phyloP scores from a whole-genome alignment of 2,888 invertebrate species.

The Drosophila siamana region DNA sequence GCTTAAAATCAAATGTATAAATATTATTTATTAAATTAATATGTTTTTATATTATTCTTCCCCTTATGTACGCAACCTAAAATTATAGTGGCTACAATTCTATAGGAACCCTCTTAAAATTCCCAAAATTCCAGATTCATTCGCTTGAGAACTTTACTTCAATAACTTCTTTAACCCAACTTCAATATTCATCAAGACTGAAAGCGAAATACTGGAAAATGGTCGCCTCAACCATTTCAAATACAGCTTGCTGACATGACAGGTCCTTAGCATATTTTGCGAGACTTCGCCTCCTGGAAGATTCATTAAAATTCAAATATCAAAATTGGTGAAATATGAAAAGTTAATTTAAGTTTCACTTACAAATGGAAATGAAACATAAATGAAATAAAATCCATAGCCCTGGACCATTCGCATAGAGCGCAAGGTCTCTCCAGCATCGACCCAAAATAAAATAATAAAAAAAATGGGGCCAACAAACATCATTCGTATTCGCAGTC shows the following conservation, averaged over 20 bases:
- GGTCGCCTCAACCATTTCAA: background rate
- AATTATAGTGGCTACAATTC: no score
- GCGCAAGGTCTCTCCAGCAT: no score
- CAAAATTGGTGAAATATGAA: slow-evolving; percentile 75
- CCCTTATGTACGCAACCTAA: no score
- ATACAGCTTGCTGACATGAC: background rate
- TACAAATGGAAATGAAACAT: slow-evolving; percentile 79
- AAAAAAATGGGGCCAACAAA: slow-evolving; percentile 41
- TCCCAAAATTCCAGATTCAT: background rate
- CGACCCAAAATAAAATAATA: slow-evolving; percentile 38
- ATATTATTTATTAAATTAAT: background rate
- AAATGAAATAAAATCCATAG: slow-evolving; percentile 66
- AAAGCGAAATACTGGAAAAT: background rate
- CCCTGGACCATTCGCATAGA: slow-evolving; percentile 28
- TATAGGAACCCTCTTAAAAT: no score
- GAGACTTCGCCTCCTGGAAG: slow-evolving; percentile 3
- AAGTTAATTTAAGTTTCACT: slow-evolving; percentile 80
- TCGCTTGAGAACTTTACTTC: background rate
- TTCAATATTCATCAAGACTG: background rate
- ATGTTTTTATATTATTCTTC: background rate
- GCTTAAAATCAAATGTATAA: no score
- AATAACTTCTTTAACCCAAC: background rate
- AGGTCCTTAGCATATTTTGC: slow-evolving; percentile 21
- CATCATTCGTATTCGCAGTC: slow-evolving; percentile 55
- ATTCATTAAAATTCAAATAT: slow-evolving; percentile 68